Evolutionary conservation across 2,113 vertebrate species (phyloP).

Genomic region (Cynoglossus semilaevis): DNA sequence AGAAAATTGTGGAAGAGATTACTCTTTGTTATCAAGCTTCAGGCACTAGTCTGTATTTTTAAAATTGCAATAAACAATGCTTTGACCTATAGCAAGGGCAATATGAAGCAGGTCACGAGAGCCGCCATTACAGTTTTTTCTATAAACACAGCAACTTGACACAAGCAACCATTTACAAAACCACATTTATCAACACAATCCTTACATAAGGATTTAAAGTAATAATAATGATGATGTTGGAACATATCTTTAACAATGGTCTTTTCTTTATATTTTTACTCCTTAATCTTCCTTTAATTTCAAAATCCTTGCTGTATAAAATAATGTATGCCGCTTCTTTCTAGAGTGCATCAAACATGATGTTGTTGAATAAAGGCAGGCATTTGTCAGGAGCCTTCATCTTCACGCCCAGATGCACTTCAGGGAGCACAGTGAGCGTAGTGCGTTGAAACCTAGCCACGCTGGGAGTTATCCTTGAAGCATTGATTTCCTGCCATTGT

Average conservation of each 20-base stretch:
- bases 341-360: slow-evolving; percentile 9
- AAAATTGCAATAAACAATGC: slow-evolving; percentile 20
- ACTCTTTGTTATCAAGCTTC: slow-evolving; percentile 56
- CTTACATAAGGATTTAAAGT: no score
- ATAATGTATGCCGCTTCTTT: no score
- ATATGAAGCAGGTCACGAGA: background rate
- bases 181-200: no score
- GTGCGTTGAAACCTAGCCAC: slow-evolving; percentile 44
- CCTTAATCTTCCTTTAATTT: no score
- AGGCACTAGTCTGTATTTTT: slow-evolving; percentile 52
- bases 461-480: slow-evolving; percentile 61
- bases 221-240: no score
- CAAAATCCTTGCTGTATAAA: no score
- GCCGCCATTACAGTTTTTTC: slow-evolving; percentile 14
- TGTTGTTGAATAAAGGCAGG: slow-evolving; percentile 50
- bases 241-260: no score
- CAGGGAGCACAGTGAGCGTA: slow-evolving; percentile 33
- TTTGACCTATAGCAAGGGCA: no score
- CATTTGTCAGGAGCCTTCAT: slow-evolving; percentile 67
- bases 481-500: slow-evolving; percentile 67
- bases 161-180: no score
- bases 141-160: no score
- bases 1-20: slow-evolving; percentile 55
- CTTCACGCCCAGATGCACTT: slow-evolving; percentile 59
- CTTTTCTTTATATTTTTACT: no score